Conservation (phyloP, 2,888 invertebrate genomes). For the Therioaphis trifolii region DNA sequence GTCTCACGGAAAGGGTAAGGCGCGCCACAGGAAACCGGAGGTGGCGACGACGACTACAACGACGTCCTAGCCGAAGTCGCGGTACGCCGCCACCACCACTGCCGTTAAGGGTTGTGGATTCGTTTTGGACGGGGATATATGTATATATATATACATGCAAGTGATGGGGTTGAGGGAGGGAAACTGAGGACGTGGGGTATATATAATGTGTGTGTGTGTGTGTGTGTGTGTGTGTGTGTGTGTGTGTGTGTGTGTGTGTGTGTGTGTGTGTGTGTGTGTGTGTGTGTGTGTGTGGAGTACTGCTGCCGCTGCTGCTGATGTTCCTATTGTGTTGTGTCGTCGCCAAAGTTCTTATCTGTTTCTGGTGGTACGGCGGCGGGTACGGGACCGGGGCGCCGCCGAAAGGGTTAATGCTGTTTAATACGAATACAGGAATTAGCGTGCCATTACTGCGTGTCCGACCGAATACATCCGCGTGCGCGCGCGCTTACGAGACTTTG, state of each 20-base stretch:
- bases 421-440: conserved; percentile 56
- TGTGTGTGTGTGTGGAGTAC: background rate
- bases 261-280: background rate
- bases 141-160: no score
- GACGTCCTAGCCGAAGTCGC: background rate
- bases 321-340: conserved; percentile 48
- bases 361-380: background rate
- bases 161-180: background rate
- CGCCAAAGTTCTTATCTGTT: conserved; percentile 61
- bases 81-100: background rate
- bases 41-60: conserved; percentile 30
- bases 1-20: background rate
- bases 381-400: background rate
- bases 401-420: conserved; percentile 38
- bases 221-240: background rate
- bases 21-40: conserved; percentile 34
- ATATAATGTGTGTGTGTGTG: background rate
- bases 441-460: conserved; percentile 50
- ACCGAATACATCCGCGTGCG: conserved; percentile 46
- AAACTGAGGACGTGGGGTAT: background rate
- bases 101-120: background rate
- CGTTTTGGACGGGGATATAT: background rate
- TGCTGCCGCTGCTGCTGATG: conserved; percentile 10
- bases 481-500: background rate
- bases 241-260: no score